A percentile compares a stretch with the other conserved stretches of the same genome.
Evolutionary conservation across 2,797 vertebrate species (phyloP).

Genomic region (Aulostomus chinensis): DNA sequence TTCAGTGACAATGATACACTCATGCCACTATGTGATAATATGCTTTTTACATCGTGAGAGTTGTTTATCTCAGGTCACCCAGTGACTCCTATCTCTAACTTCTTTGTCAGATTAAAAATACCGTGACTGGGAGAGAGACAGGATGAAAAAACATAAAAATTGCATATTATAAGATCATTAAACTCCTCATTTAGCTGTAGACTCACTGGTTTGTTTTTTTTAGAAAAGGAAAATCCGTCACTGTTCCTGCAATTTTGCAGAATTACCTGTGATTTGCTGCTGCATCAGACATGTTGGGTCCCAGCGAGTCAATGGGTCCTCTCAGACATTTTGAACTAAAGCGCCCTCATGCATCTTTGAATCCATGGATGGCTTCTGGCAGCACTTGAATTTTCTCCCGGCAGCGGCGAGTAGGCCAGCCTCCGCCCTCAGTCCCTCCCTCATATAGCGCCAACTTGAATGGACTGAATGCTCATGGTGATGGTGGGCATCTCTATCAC

Average conservation of each 20-base stretch:
- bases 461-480: background rate
- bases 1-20: too few relatives aligned
- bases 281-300: background rate
- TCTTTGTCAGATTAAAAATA: background rate
- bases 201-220: background rate
- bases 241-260: background rate
- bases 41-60: background rate
- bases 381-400: too few relatives aligned
- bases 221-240: background rate
- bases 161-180: background rate
- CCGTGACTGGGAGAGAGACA: too few relatives aligned
- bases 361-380: background rate
- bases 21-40: too few relatives aligned
- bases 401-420: background rate
- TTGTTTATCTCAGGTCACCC: too few relatives aligned
- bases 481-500: slow-evolving; percentile 2
- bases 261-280: background rate
- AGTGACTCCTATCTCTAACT: too few relatives aligned
- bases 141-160: background rate
- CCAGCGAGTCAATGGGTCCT: too few relatives aligned
- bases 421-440: background rate
- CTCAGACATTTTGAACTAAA: background rate
- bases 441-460: background rate
- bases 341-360: background rate
- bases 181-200: background rate